A percentile compares a stretch with the other conserved stretches of the same genome.
Conservation (phyloP, 2,113 vertebrate genomes). For the Apistogramma diplotaenia region DNA sequence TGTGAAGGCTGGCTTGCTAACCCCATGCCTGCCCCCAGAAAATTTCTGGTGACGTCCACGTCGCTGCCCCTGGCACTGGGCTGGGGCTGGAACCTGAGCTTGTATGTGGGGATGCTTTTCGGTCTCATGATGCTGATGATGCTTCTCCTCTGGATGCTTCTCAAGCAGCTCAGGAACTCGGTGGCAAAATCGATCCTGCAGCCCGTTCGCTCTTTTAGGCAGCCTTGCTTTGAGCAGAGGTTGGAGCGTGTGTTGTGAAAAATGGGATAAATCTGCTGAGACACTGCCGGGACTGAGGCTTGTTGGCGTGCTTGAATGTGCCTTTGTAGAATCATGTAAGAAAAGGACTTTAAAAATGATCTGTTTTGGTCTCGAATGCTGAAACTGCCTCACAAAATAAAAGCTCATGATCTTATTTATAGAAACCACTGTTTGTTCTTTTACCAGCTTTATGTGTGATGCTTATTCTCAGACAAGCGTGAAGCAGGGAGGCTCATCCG, state of each 20-base stretch:
- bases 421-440: constrained; percentile 15
- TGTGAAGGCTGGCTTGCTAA: not conserved
- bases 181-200: constrained; percentile 73
- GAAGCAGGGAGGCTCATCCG: not conserved
- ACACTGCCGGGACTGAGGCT: constrained; percentile 22
- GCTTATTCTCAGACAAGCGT: not conserved
- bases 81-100: constrained; percentile 86
- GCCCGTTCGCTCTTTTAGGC: constrained; percentile 72
- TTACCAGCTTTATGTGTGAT: not conserved
- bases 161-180: constrained; percentile 87
- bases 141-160: constrained; percentile 86
- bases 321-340: constrained; percentile 43
- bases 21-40: constrained; percentile 76
- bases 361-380: constrained; percentile 33
- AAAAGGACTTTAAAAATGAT: not conserved
- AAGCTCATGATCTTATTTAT: constrained; percentile 16
- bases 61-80: constrained; percentile 78
- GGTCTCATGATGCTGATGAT: constrained; percentile 82
- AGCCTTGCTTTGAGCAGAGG: constrained; percentile 69
- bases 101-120: constrained; percentile 85
- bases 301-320: constrained; percentile 25
- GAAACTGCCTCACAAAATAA: constrained; percentile 32
- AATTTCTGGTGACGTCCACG: constrained; percentile 75
- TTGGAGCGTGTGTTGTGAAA: constrained; percentile 71
- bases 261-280: constrained; percentile 15